phyloP scores from a whole-genome alignment of 2,113 vertebrate species.

The Ameiurus melas region DNA sequence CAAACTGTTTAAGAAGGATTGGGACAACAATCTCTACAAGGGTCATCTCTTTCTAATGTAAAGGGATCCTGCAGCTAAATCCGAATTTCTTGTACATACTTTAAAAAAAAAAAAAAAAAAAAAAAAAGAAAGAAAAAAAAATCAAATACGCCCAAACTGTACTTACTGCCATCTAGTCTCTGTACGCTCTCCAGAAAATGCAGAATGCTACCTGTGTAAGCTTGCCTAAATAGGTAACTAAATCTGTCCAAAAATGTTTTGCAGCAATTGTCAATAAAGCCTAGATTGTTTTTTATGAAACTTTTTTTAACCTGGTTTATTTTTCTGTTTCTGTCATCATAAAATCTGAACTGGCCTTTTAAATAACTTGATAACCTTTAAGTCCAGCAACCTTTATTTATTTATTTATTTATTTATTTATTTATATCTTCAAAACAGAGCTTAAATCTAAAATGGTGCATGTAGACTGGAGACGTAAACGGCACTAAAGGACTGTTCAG shows the following conservation, averaged over 20 bases:
- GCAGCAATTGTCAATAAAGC: constrained; percentile 99
- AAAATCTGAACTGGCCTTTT: constrained; percentile 79
- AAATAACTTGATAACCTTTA: constrained; percentile 70
- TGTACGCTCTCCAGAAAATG: constrained; percentile 93
- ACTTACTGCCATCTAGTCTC: constrained; percentile 84
- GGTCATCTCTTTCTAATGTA: constrained; percentile 78
- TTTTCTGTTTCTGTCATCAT: constrained; percentile 86
- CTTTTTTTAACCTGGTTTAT: constrained; percentile 90
- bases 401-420: constrained; percentile 63
- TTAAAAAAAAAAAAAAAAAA: constrained; percentile 72
- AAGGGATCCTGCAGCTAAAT: constrained; percentile 97
- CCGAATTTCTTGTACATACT: constrained; percentile 87
- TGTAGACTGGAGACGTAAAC: constrained; percentile 76
- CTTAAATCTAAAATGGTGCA: constrained; percentile 81
- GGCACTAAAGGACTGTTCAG: constrained; percentile 77
- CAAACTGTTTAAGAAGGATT: constrained; percentile 74
- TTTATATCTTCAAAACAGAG: constrained; percentile 70
- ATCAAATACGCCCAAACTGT: constrained; percentile 73
- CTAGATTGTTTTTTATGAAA: constrained; percentile 98
- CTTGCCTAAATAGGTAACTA: constrained; percentile 99
- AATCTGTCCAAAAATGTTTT: constrained; percentile 95
- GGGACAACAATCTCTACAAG: constrained; percentile 83
- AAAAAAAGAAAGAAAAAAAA: constrained; percentile 14
- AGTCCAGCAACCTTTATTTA: constrained; percentile 70
- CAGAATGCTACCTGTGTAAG: constrained; percentile 97